Conservation (phyloP, 2,888 invertebrate species). For the Dynastes maya region DNA sequence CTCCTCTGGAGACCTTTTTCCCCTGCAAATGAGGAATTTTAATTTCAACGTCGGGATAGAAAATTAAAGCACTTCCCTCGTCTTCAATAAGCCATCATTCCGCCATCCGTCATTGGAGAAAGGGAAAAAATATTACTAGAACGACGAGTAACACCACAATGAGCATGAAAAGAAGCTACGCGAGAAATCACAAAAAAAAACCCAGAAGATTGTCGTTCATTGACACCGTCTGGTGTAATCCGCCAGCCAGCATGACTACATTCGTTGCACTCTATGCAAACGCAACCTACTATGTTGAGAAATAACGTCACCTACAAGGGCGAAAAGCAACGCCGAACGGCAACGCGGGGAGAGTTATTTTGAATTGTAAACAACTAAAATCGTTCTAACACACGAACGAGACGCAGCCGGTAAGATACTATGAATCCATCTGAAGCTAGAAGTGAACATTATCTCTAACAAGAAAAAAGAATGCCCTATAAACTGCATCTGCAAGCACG, state of each 20-base stretch:
- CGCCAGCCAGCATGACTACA: background rate
- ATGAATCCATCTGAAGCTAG: background rate
- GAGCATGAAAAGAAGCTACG: conserved; percentile 49
- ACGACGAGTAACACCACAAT: conserved; percentile 10
- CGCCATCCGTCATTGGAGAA: background rate
- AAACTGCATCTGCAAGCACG: background rate
- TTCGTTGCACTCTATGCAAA: background rate
- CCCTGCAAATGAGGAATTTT: background rate
- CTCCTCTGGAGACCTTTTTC: too few relatives aligned
- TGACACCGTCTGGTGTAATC: conserved; percentile 34
- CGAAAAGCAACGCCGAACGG: background rate
- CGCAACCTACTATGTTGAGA: background rate
- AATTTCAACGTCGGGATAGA: background rate
- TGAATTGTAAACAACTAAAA: conserved; percentile 52
- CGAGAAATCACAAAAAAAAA: conserved; percentile 29
- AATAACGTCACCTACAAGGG: conserved; percentile 1
- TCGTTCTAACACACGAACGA: background rate
- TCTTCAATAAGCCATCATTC: conserved; percentile 18
- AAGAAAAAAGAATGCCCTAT: background rate
- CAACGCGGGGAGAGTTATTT: conserved; percentile 25
- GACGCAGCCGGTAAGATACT: conserved; percentile 7
- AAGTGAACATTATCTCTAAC: background rate
- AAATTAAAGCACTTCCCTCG: conserved; percentile 10
- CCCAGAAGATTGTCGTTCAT: conserved; percentile 43
- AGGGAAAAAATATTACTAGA: background rate